These are phyloP conservation scores for Pocillopora grandis DNA, from an alignment of 92 coral and sea anemone species.

Conservation along the genomic window DNA sequence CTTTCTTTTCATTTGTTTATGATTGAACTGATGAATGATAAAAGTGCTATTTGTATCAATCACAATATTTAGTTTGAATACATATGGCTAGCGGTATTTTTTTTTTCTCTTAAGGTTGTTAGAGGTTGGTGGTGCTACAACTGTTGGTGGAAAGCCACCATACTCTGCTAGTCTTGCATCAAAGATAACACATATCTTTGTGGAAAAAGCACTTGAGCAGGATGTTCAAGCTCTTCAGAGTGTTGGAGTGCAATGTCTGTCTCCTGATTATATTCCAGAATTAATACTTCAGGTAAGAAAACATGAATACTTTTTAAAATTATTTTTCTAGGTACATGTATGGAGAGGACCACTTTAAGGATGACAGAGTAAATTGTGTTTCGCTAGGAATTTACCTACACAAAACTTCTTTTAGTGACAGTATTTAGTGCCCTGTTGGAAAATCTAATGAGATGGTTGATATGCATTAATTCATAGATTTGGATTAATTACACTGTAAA, in stretches of 20 bases:
- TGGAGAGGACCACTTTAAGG: too few species aligned
- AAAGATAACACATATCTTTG: conserved; percentile 90
- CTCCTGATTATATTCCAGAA: conserved; percentile 94
- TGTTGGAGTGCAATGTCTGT: conserved; percentile 77
- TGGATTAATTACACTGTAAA: too few species aligned
- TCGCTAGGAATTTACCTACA: too few species aligned
- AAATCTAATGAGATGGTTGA: too few species aligned
- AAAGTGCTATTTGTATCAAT: too few species aligned
- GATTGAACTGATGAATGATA: too few species aligned
- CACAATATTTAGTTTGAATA: too few species aligned
- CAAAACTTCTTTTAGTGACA: too few species aligned
- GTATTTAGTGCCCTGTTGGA: too few species aligned
- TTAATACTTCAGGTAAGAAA: conserved; percentile 78
- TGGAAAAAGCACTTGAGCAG: conserved; percentile 69
- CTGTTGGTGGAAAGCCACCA: conserved; percentile 73
- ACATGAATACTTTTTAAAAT: background rate
- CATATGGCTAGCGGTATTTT: background rate
- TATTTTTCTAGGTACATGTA: background rate
- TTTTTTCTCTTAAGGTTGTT: conserved; percentile 57
- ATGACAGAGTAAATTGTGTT: too few species aligned
- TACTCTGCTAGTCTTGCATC: conserved; percentile 48
- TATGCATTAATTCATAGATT: too few species aligned
- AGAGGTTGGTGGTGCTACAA: conserved; percentile 83
- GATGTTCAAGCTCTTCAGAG: conserved; percentile 63
- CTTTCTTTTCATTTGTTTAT: too few species aligned